Percentiles rank a stretch among this genome's conserved stretches.
Evolutionary conservation across 2,797 vertebrate species (phyloP).

Genomic region (Gorsachius magnificus): DNA sequence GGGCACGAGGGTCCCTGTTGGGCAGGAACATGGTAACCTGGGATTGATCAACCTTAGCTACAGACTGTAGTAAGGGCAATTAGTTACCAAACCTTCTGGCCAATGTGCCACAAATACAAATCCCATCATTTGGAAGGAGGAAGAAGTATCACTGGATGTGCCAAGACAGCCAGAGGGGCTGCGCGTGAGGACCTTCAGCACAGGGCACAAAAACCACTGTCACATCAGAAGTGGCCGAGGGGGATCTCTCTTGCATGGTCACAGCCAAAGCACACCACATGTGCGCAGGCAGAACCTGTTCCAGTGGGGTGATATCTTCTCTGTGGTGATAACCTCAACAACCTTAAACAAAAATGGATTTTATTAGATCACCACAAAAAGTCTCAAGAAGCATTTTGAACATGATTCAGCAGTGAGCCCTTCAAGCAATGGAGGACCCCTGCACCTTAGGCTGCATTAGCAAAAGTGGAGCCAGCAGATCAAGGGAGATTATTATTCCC

Average conservation of each 20-base stretch:
- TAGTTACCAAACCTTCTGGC: background rate
- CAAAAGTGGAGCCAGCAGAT: background rate
- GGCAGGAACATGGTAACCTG: background rate
- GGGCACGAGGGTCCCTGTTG: background rate
- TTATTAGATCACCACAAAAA: background rate
- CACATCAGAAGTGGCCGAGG: background rate
- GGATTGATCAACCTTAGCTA: background rate
- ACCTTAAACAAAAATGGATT: background rate
- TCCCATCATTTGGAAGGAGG: background rate
- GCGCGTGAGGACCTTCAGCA: background rate
- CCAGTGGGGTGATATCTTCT: background rate
- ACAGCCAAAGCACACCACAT: background rate
- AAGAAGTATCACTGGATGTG: background rate
- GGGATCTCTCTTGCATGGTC: background rate
- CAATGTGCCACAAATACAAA: background rate
- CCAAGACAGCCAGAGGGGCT: background rate
- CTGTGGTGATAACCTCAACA: background rate
- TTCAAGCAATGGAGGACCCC: background rate
- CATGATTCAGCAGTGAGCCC: background rate
- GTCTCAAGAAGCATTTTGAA: background rate
- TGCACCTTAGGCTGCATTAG: background rate
- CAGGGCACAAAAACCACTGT: background rate
- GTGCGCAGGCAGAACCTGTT: background rate
- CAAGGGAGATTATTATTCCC: background rate
- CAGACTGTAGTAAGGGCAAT: background rate